Base-by-base conservation (phyloP, 2,797 vertebrate genomes). In the Sebastes minor region DNA sequence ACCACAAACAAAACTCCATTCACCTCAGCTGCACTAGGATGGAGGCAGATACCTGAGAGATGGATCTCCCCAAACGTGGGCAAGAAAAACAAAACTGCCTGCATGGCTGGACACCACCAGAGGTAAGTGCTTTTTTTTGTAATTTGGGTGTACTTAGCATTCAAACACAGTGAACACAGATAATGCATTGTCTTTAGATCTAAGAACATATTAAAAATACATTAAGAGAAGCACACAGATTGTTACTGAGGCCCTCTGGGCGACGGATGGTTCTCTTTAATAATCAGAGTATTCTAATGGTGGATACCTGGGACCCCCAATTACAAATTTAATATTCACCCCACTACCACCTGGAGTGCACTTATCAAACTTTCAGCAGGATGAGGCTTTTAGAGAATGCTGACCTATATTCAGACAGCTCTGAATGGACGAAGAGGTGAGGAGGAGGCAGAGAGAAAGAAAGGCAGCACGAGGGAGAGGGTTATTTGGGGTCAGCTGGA, bases 381-480 rank as follows among this genome's bases (percentile, higher is more conserved):
- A 42, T 68, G 84, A 91, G 86, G 89, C 87, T 90, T 93, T 94
- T 76, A 85, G 83, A 91, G 83, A 88, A 82, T 16, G 77, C 83
- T 94, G 93, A 94, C 92, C 94, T 91, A 92, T 76, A 94, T 95
- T 92, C 86, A 83, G 33, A 80, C 28, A 20, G 71, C 74, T 81
- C 52, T 85, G 78, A 89, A 86, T 74, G 49, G 71, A 86, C 28
- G 27, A 28, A 64, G 84, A 60, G 23, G 75, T 20, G 35, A 71
- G 13, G 49, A 38, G 52, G 79, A 71, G 75, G 80, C 12, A 22
- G 56, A 56, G 65, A 60, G 63, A 35, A 80, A 80, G 71, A 78
- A 60, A 80, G 38, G 73, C 75, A 65, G 33, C 46, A 28, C 3
- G 32, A 80, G 71, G 71, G 38, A 30, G 53, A 57, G 59, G 86